Conservation (phyloP, 2,888 invertebrate genomes). For the Epistrophella euchroma region DNA sequence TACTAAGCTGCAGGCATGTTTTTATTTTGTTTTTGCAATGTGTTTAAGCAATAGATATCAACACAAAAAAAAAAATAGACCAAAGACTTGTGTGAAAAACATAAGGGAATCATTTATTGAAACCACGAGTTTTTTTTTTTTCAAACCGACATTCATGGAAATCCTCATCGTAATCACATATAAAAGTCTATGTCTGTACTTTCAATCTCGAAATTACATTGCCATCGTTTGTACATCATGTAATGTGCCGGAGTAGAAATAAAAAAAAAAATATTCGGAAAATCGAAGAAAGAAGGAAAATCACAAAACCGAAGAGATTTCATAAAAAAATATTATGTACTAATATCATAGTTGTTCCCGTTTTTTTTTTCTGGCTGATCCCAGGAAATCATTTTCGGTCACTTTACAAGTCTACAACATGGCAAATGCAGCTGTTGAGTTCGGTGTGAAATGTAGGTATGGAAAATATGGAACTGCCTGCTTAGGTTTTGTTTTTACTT, state of each 20-base stretch:
- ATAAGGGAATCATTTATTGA: constrained; percentile 60
- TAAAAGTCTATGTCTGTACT: constrained; percentile 45
- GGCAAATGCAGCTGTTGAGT: constrained; percentile 61
- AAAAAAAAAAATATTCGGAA: background rate
- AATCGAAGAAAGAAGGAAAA: background rate
- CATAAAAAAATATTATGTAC: constrained; percentile 39
- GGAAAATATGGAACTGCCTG: constrained; percentile 22
- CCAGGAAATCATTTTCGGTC: constrained; percentile 60
- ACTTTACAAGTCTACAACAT: constrained; percentile 56
- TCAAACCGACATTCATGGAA: constrained; percentile 8
- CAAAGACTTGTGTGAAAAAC: constrained; percentile 33
- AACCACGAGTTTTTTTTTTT: constrained; percentile 45
- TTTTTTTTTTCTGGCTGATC: constrained; percentile 22
- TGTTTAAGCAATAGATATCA: background rate
- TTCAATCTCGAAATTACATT: constrained; percentile 68
- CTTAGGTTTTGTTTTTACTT: constrained; percentile 12
- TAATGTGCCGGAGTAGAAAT: background rate
- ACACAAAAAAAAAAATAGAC: constrained; percentile 9
- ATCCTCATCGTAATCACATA: constrained; percentile 18
- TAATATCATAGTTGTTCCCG: constrained; percentile 47
- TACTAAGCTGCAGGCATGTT: constrained; percentile 14
- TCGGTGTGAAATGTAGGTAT: constrained; percentile 19
- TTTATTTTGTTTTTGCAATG: constrained; percentile 11
- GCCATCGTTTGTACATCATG: constrained; percentile 43
- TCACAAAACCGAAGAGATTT: constrained; percentile 20